These are phyloP conservation scores for Nomada goodeniana DNA, from an alignment of 2,888 invertebrate species.

Conservation along the genomic window DNA sequence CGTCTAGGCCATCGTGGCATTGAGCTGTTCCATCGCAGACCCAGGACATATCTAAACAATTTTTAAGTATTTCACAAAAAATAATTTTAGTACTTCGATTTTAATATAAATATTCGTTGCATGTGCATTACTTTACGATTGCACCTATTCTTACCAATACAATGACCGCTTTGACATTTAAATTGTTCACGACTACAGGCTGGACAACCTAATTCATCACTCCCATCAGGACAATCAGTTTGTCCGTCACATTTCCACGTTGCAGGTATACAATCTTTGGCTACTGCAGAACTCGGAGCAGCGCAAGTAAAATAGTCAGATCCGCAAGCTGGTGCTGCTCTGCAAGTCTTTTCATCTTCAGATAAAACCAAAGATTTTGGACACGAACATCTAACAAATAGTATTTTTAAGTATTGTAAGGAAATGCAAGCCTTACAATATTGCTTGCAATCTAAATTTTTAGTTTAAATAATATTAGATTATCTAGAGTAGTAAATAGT, in stretches of 20 bases:
- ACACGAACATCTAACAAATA: constrained; percentile 89
- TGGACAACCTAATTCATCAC: constrained; percentile 91
- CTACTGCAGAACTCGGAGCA: constrained; percentile 83
- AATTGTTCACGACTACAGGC: constrained; percentile 90
- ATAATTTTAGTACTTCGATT: neutral
- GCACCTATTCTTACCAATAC: constrained; percentile 85
- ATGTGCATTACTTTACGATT: neutral
- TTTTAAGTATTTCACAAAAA: neutral
- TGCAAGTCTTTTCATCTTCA: constrained; percentile 88
- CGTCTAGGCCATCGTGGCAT: constrained; percentile 89
- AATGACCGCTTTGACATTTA: constrained; percentile 86
- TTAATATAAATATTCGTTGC: neutral
- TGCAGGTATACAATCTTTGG: constrained; percentile 89
- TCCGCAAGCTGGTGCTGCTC: constrained; percentile 89
- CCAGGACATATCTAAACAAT: constrained; percentile 81
- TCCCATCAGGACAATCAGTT: constrained; percentile 92
- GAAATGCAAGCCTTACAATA: neutral
- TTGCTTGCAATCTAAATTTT: too few relatives aligned
- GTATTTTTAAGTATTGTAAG: neutral
- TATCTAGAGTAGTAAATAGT: too few relatives aligned
- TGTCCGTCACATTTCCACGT: constrained; percentile 93
- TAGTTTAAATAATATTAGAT: too few relatives aligned
- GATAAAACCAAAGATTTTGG: constrained; percentile 89
- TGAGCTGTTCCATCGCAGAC: constrained; percentile 88
- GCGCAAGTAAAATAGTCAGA: constrained; percentile 90